Evolutionary conservation across 2,113 vertebrate genomes (phyloP).

Genomic region (Chloebia gouldiae): DNA sequence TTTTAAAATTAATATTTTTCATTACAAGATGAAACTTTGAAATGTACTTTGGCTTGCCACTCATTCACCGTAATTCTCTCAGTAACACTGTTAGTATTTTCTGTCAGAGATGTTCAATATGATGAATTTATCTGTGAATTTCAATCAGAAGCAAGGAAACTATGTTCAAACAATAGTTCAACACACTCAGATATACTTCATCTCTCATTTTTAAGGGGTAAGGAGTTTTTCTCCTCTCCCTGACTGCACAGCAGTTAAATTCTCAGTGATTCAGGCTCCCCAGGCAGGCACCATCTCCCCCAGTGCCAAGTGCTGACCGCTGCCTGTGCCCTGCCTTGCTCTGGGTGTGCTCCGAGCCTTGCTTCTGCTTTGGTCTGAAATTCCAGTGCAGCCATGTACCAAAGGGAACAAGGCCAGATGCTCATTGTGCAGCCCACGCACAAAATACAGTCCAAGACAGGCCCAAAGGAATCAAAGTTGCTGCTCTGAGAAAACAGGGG

Average conservation of each 20-base stretch:
- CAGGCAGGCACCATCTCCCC: no score
- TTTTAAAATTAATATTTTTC: not conserved
- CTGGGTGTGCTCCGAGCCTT: not conserved
- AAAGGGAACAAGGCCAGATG: not conserved
- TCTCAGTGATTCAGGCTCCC: not conserved
- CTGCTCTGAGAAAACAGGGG: not conserved
- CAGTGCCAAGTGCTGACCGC: not conserved
- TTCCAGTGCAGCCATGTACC: not conserved
- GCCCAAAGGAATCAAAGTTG: not conserved
- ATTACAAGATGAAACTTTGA: not conserved
- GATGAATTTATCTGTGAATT: not conserved
- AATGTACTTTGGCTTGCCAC: not conserved
- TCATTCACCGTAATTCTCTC: not conserved
- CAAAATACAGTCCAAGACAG: not conserved
- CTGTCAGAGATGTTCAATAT: not conserved
- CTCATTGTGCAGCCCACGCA: not conserved
- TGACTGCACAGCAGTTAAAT: not conserved
- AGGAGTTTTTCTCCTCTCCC: not conserved
- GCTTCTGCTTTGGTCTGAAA: not conserved
- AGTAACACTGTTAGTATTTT: not conserved
- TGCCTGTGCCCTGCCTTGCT: not conserved
- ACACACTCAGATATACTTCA: not conserved
- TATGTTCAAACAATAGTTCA: not conserved
- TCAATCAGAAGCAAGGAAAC: not conserved
- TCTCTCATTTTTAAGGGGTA: not conserved